A percentile compares a stretch with the other conserved stretches of the same genome.
These are phyloP conservation scores for Dorcus parallelipipedus DNA, from an alignment of 2,888 invertebrate species.

Conservation along the genomic window DNA sequence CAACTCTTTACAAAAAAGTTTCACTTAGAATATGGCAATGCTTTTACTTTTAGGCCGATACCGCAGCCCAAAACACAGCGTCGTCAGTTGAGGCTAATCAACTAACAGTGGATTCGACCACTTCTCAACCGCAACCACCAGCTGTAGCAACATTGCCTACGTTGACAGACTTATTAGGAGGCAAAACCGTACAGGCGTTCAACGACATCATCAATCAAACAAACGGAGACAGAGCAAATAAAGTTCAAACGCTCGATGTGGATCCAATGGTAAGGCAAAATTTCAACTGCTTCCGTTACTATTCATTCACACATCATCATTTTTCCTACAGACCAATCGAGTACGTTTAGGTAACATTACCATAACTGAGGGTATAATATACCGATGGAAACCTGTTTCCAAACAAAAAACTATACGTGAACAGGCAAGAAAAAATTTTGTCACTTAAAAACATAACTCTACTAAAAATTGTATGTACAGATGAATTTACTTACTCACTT, in stretches of 20 bases:
- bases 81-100: constrained; percentile 24
- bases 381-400: constrained; percentile 1
- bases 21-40: neutral
- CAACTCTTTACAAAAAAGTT: neutral
- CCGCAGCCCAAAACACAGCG: constrained; percentile 25
- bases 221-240: neutral
- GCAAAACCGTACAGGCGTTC: constrained; percentile 48
- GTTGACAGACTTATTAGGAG: constrained; percentile 60
- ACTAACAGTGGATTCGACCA: constrained; percentile 14
- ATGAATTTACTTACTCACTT: neutral
- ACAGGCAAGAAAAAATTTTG: constrained; percentile 1
- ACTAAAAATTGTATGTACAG: neutral
- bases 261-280: constrained; percentile 5
- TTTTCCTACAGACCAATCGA: neutral
- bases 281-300: neutral
- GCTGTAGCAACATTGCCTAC: constrained; percentile 54
- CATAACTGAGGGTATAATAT: neutral
- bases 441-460: neutral
- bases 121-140: neutral
- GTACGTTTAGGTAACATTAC: neutral
- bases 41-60: constrained; percentile 28
- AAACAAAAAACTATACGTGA: neutral
- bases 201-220: constrained; percentile 1
- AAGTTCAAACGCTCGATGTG: neutral
- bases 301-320: neutral